Evolutionary conservation across 1,140 invertebrate genomes (phyloP).

Genomic region (Brachionus rubens): DNA sequence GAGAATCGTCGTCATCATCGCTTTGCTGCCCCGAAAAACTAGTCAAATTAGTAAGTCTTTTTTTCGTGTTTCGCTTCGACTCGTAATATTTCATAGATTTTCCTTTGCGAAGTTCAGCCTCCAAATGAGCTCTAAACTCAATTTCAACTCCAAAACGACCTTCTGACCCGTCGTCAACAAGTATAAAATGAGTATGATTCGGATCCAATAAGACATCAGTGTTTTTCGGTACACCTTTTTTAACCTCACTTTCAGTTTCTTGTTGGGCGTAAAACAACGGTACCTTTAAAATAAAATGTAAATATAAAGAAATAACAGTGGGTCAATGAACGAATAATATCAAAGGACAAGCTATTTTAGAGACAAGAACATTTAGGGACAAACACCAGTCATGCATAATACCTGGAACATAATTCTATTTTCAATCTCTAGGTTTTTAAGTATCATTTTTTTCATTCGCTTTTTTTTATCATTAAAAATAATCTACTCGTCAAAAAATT

Average conservation of each 20-base stretch:
- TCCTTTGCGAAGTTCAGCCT: conserved; percentile 47
- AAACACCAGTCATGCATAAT: background rate
- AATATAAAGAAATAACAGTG: too few species aligned
- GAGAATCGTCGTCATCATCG: conserved; percentile 90
- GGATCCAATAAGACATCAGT: conserved; percentile 54
- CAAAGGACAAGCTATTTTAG: too few species aligned
- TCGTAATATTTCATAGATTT: conserved; percentile 52
- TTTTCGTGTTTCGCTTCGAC: conserved; percentile 68
- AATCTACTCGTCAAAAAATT: background rate
- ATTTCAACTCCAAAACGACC: conserved; percentile 57
- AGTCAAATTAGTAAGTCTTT: conserved; percentile 69
- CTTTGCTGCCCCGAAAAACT: conserved; percentile 88
- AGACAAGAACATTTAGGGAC: too few species aligned
- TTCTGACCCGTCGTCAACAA: conserved; percentile 60
- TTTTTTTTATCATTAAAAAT: conserved; percentile 46
- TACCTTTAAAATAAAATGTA: conserved; percentile 13
- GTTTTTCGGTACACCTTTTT: conserved; percentile 24
- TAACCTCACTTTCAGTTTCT: conserved; percentile 18
- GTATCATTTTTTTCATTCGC: conserved; percentile 41
- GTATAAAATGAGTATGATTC: conserved; percentile 61
- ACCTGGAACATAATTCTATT: conserved; percentile 42
- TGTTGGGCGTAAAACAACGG: conserved; percentile 42
- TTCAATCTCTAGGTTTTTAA: conserved; percentile 40
- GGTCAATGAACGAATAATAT: too few species aligned
- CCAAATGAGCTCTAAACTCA: conserved; percentile 54